Evolutionary conservation across 2,888 invertebrate genomes (phyloP), one percentile per base, ranked within the genome.

Genomic region (Chymomyza caudatula): DNA sequence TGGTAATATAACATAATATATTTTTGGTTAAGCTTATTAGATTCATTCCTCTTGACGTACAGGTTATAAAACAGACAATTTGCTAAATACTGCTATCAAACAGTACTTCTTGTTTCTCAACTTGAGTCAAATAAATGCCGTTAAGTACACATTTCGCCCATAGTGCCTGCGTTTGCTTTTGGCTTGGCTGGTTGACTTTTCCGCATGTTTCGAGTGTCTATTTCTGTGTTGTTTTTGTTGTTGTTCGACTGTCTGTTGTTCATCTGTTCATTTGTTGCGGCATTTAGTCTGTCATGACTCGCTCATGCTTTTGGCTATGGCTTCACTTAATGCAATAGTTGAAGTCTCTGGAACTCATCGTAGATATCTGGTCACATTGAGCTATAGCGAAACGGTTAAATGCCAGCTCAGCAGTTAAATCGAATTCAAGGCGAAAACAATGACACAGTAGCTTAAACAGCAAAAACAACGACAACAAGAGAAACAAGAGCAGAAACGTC

Each of bases 371-470:
- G 85, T 85, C 87, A 85, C 87, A 86, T 74, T 78, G 79, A 86
- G n/a, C n/a, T n/a, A n/a, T n/a, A 81, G 11, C 11, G 8, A 2
- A 11, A 80, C 87, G 85, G 87, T 84, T 84, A 86, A 83, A 84
- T 83, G 86, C 82, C 85, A 85, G 85, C 84, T 82, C 86, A 86
- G 85, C 85, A 82, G 82, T 86, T 83, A 87, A 86, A 83, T 86
- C 86, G 77, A 85, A 87, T 83, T 87, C 88, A 87, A 85, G 85
- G 87, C 88, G 88, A 87, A 87, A 87, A 87, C 86, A 87, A 87
- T 87, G 87, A 86, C 88, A 87, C 86, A 86, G 85, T 81, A 72
- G 84, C 80, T 75, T 61, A 67, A 63, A 67, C 73, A 67, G 58
- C 63, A 63, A 13, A 19, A 20, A 20, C 51, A 51, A 20, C 44